A percentile compares a stretch with the other conserved stretches of the same genome.
These are phyloP conservation scores for Pitta sordida DNA, from an alignment of 2,113 vertebrate species.

Conservation along the genomic window DNA sequence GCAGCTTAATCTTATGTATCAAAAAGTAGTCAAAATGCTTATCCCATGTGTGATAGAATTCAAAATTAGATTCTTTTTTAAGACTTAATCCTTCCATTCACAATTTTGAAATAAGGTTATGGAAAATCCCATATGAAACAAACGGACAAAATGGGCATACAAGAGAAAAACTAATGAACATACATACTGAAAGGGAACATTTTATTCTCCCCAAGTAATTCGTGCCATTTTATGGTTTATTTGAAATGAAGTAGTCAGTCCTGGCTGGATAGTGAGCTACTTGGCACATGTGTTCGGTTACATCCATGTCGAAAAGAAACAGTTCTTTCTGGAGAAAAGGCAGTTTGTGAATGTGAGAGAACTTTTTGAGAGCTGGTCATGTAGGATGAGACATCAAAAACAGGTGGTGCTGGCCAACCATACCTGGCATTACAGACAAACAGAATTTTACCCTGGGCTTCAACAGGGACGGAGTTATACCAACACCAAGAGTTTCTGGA, in stretches of 20 bases:
- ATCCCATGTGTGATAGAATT: neutral
- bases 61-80: neutral
- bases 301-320: slow-evolving; percentile 40
- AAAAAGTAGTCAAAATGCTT: neutral
- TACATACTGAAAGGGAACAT: slow-evolving; percentile 35
- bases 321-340: slow-evolving; percentile 40
- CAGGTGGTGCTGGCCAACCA: slow-evolving; percentile 14
- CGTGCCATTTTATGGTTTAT: slow-evolving; percentile 50
- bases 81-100: neutral
- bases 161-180: neutral
- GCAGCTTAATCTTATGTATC: neutral
- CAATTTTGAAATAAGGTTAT: neutral
- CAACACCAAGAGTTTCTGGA: slow-evolving; percentile 40
- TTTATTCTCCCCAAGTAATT: slow-evolving; percentile 49
- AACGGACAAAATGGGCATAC: neutral
- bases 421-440: slow-evolving; percentile 10
- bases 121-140: neutral
- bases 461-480: neutral
- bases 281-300: neutral
- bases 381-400: neutral
- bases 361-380: neutral
- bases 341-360: neutral
- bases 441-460: slow-evolving; percentile 7
- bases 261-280: slow-evolving; percentile 5
- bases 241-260: slow-evolving; percentile 49